Evolutionary conservation across 64 coral and sea anemone species (phyloP), one percentile per base, ranked within the genome.

Genomic region (Astreopora myriophthalma): DNA sequence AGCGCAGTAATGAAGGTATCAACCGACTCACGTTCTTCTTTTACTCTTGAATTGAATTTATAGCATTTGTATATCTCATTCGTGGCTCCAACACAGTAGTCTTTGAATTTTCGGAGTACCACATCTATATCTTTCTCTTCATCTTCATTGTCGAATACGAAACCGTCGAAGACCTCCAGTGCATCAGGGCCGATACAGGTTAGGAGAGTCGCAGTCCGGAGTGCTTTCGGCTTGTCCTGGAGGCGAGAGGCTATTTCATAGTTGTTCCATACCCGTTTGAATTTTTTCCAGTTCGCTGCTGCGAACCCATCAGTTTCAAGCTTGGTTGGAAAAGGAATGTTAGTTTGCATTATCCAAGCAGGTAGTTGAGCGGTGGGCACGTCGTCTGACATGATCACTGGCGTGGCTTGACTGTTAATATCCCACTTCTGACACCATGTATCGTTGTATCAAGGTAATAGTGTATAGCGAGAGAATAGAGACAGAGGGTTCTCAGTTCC

Each of bases 21-120:
- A 90, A 90, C 39, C 2, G 93, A 95, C 70, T 90, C 80, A 80
- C 88, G 24, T 30, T n/a, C 27, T 34, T 86, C 93, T 74, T 94
- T 79, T 13, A 44, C 55, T n/a, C 80, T 36, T 76, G 76, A 55
- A 51, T 95, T 91, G 63, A 95, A 91, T 31, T 73, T 78, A 46
- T 75, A 94, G 4, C 80, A 71, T 67, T 94, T 79, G 25, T 90
- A 94, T n/a, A 90, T 94, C 10, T 87, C 93, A 74, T 94, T 94
- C 14, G 93, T 94, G 26, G 34, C 87, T 31, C 80, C 87, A 10
- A 94, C 35, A 69, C 75, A 94, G 62, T 78, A 94, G 44, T 30
- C 78, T 34, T 73, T 69, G 5, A 94, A 52, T 48, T 89, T 89
- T 75, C 75, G 65, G 30, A 89, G 57, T 22, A 94, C 78, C 16